Evolutionary conservation across 2,113 vertebrate species (phyloP), one percentile per base, ranked within the genome.

Genomic region (Machaerirhynchus nigripectus): DNA sequence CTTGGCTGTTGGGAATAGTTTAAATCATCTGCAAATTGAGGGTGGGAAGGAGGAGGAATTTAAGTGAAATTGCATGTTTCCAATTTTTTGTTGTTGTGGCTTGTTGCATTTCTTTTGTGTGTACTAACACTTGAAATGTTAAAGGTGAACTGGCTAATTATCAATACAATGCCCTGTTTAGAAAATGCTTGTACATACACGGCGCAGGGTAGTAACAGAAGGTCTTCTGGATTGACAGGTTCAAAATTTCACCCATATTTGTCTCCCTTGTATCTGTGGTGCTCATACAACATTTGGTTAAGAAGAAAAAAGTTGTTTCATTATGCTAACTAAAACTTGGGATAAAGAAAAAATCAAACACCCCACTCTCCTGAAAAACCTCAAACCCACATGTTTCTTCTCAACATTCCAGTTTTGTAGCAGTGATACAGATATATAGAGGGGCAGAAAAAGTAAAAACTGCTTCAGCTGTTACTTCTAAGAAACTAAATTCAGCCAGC

Each of bases 1-100:
- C 89, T 95, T 94, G 61, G 90, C 97, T 97, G 93, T 93, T 89
- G 88, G 95, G 93, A 90, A 61, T 87, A 85, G 80, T 93, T 81
- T 92, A 75, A 96, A 86, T 82, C 85, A 84, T 76, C 87, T 84
- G 87, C 90, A 89, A 57, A 91, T 95, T 56, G 74, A 91, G 96
- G 95, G 85, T 95, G 95, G 92, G 94, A 88, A 93, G 95, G 94
- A 96, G 92, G 94, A 95, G 86, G 68, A 93, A 83, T 96, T 94
- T 81, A 67, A 96, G 92, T 79, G 86, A 95, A 92, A 93, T 95
- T 98, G 98, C 98, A 98, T 98, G 98, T 95, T 97, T 81, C 76
- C 35, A 31, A 28, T 97, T 94, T 97, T 71, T 74, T 93, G 88
- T 96, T 96, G 96, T 94, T 96, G 95, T 98, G 96, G 97, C 97